These are phyloP conservation scores for Epinephelus awoara DNA, from an alignment of 2,797 vertebrate species.

Conservation along the genomic window DNA sequence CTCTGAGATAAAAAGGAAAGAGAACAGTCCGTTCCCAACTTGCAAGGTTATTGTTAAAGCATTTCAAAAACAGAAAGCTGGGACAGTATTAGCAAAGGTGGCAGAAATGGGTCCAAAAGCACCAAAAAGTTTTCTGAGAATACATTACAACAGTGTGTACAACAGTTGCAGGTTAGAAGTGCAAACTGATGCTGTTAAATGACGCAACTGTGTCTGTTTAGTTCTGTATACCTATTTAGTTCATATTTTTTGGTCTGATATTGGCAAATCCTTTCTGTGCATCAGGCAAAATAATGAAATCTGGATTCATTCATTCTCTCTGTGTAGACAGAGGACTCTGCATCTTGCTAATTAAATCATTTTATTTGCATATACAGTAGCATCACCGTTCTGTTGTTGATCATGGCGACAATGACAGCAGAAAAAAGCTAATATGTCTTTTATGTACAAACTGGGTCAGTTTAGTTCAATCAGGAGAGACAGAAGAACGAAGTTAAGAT, in stretches of 20 bases:
- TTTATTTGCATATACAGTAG: not conserved
- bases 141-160: not conserved
- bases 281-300: not conserved
- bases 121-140: not conserved
- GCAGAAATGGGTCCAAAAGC: not conserved
- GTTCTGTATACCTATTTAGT: not conserved
- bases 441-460: not conserved
- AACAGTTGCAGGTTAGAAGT: not conserved
- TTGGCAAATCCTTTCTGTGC: not conserved
- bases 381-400: not conserved
- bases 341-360: not conserved
- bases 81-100: not conserved
- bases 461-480: no score
- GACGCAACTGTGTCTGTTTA: not conserved
- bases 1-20: constrained; percentile 12
- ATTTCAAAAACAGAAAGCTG: constrained; percentile 10
- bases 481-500: no score
- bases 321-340: not conserved
- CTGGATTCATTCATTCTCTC: not conserved
- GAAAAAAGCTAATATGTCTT: no score
- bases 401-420: not conserved
- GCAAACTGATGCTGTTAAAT: not conserved
- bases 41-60: constrained; percentile 19
- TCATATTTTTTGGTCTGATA: not conserved
- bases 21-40: constrained; percentile 12